Base-by-base conservation (phyloP, 1,140 invertebrate species). In the Eufriesea mexicana region DNA sequence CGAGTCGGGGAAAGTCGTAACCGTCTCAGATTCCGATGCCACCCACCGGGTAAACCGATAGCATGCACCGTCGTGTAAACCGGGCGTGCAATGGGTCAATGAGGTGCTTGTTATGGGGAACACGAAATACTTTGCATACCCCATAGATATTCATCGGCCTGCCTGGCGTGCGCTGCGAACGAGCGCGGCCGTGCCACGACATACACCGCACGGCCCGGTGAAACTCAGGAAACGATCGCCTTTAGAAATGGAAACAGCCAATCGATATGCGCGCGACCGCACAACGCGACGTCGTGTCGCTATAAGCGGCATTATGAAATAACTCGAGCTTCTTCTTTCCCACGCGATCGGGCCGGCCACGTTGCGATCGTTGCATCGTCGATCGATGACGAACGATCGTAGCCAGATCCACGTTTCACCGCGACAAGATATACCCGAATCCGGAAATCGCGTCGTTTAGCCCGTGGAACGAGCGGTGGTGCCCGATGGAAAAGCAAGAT, bases 101-200 rank as follows among this genome's bases (percentile, higher is more conserved):
- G 92, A 93, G 92, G 90, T 93, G 91, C 92, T 94, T 93, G 92
- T 94, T 93, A 94, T 94, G 91, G 89, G 84, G 84, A 92, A 93
- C 92, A 93, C 92, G 92, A 89, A 93, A 91, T 91, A 90, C 90
- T 94, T 94, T 94, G 92, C 93, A 94, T 94, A 93, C 90, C 89
- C 89, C 89, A 89, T 93, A 93, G 92, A 93, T 93, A 93, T 91
- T 92, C 91, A 92, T 93, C 91, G 91, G 91, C 89, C 91, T 90
- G 87, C 78, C 86, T 84, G 71, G 57, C 57, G 35, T 75, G 78
- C 68, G 61, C 81, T 78, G 64, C 49, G 79, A 64, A 35, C 68
- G 68, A 80, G 59, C 66, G 49, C 49, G 45, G 45, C 54, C 23
- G 42, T 16, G 62, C 72, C 35, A 51, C 71, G 25, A 35, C 45